phyloP scores from a whole-genome alignment of 2,888 invertebrate species.

The Drosophila conformis region DNA sequence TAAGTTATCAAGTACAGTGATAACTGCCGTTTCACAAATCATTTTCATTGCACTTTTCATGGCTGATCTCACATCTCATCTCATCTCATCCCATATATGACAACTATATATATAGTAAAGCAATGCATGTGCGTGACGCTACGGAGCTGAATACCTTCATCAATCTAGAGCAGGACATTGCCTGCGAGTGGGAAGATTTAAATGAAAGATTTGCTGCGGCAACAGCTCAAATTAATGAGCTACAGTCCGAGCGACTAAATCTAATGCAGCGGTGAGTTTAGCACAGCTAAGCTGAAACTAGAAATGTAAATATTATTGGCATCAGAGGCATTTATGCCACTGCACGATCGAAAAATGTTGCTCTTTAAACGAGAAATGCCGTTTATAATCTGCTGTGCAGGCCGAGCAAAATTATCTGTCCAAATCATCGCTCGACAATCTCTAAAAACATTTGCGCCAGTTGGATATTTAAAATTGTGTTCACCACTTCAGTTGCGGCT shows the following conservation, averaged over 20 bases:
- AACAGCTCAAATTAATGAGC: constrained; percentile 47
- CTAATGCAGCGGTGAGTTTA: constrained; percentile 43
- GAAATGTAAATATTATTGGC: neutral
- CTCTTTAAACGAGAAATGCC: neutral
- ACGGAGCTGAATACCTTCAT: constrained; percentile 87
- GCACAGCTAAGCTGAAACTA: neutral
- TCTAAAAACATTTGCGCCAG: neutral
- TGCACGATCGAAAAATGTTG: neutral
- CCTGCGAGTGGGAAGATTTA: constrained; percentile 71
- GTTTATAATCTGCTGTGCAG: neutral
- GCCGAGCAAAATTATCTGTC: neutral
- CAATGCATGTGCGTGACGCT: constrained; percentile 86
- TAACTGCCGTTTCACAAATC: neutral
- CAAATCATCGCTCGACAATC: neutral
- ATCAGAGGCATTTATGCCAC: neutral
- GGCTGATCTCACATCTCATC: neutral
- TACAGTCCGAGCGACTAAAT: constrained; percentile 57
- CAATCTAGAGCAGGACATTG: constrained; percentile 87
- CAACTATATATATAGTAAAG: constrained; percentile 83
- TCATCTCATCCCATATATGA: constrained; percentile 5
- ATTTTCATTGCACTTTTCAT: constrained; percentile 12
- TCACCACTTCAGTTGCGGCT: constrained; percentile 34
- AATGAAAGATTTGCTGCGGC: constrained; percentile 60
- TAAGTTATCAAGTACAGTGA: constrained; percentile 16
- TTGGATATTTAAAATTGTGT: constrained; percentile 18